Conservation (phyloP, 2,113 vertebrate species). For the Callocephalon fimbriatum region DNA sequence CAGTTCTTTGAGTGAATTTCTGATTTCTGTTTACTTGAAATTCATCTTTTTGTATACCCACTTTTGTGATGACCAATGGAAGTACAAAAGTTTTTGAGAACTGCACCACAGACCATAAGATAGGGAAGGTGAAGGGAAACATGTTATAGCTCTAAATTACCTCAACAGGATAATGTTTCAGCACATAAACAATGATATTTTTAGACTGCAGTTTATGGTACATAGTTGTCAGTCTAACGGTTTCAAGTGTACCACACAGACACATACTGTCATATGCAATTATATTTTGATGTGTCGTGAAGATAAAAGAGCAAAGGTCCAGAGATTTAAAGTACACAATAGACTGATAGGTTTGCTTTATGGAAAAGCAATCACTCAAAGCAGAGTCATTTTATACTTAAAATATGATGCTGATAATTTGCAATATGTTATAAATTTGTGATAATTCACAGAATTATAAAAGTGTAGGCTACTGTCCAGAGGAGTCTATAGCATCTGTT, state of each 20-base stretch:
- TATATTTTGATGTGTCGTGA: not conserved
- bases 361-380: not conserved
- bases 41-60: not conserved
- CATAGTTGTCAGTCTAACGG: not conserved
- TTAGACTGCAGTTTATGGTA: not conserved
- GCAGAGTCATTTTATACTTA: not conserved
- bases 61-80: not conserved
- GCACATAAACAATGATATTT: not conserved
- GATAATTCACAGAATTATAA: not conserved
- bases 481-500: not conserved
- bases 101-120: not conserved
- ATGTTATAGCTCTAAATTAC: not conserved
- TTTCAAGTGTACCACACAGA: not conserved
- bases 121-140: not conserved
- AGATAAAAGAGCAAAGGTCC: not conserved
- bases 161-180: not conserved
- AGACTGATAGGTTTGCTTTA: not conserved
- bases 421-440: not conserved
- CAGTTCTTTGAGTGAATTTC: not conserved
- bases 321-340: not conserved
- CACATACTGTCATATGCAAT: not conserved
- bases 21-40: not conserved
- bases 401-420: not conserved
- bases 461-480: not conserved
- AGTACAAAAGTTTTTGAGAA: not conserved